Conservation (phyloP, 1,140 invertebrate genomes). For the Ridgeia piscesae region DNA sequence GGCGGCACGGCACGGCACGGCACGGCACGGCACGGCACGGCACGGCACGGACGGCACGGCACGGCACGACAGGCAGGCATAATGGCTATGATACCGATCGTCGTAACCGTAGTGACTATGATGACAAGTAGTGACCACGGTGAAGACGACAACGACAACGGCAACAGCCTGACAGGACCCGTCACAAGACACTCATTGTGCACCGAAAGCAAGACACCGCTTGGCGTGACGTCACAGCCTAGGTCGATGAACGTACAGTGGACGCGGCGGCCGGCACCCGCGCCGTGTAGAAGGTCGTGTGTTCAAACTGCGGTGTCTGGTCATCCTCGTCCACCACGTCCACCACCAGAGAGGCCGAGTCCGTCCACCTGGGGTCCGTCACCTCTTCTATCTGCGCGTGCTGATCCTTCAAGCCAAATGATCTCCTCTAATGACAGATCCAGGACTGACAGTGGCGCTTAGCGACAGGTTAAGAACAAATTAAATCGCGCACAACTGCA, state of each 20-base stretch:
- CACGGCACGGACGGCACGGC: too few species aligned
- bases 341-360: not conserved
- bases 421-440: too few species aligned
- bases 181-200: not conserved
- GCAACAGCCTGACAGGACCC: not conserved
- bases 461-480: too few species aligned
- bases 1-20: too few species aligned
- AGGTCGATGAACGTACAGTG: not conserved
- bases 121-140: too few species aligned
- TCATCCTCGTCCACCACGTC: not conserved
- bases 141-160: too few species aligned
- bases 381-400: not conserved
- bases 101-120: too few species aligned
- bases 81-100: too few species aligned
- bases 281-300: not conserved
- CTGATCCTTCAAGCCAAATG: not conserved
- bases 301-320: not conserved
- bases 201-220: not conserved
- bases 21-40: too few species aligned
- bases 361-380: not conserved
- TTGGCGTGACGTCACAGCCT: not conserved
- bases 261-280: not conserved
- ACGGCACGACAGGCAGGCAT: too few species aligned
- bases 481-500: too few species aligned
- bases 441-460: too few species aligned